Conservation (phyloP, 2,888 invertebrate species). For the Xestia sexstrigata region DNA sequence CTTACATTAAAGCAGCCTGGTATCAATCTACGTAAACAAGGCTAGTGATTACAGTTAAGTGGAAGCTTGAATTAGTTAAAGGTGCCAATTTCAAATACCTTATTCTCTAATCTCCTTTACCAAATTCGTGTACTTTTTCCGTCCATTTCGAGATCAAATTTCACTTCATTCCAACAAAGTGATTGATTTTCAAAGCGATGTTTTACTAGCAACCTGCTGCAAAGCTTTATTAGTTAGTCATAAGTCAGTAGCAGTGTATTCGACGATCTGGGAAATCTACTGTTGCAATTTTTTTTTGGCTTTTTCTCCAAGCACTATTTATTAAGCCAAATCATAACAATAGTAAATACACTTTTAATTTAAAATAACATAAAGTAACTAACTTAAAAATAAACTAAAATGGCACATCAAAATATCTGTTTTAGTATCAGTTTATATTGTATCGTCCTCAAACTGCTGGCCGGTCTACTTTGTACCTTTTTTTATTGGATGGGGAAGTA, state of each 20-base stretch:
- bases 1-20: neutral
- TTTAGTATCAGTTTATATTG: neutral
- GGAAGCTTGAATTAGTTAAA: conserved; percentile 14
- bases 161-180: conserved; percentile 37
- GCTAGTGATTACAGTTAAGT: conserved; percentile 27
- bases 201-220: conserved; percentile 9
- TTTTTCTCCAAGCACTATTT: too few relatives aligned
- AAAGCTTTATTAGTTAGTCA: conserved; percentile 32
- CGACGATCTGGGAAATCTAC: neutral
- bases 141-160: conserved; percentile 36
- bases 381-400: too few relatives aligned
- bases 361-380: too few relatives aligned
- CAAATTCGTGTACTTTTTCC: conserved; percentile 40
- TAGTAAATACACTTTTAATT: too few relatives aligned
- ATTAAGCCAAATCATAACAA: too few relatives aligned
- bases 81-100: conserved; percentile 42
- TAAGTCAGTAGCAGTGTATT: neutral
- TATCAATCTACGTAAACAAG: conserved; percentile 7
- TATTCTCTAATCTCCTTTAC: conserved; percentile 30
- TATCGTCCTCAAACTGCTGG: neutral
- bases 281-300: too few relatives aligned
- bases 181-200: conserved; percentile 43
- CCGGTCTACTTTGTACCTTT: neutral
- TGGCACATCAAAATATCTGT: too few relatives aligned
- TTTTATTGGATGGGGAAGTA: conserved; percentile 46